Evolutionary conservation across 2,888 invertebrate genomes (phyloP), one percentile per base, ranked within the genome.

Genomic region (Ferdinandea cuprea): DNA sequence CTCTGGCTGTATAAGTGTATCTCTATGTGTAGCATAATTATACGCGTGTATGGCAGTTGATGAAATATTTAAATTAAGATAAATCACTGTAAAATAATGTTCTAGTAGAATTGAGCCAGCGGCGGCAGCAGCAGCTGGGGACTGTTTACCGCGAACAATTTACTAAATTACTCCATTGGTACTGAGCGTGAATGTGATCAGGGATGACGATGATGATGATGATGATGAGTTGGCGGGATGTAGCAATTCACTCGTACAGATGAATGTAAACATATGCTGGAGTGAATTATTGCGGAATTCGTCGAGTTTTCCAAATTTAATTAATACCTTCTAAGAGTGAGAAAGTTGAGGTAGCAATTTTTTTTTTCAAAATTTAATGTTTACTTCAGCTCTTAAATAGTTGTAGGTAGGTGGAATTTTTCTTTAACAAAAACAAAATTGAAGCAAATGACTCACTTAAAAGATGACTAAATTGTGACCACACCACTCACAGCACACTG

Each of bases 1-100:
- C 7, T 1, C n/a, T 30, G 5, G 7, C 3, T 25, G n/a, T 15
- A 30, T 52, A 37, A 5, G 13, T 13, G 19, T 11, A 21, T n/a
- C 3, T 5, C 25, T 25, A 7, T 48, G 42, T 40, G 50, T 25
- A 15, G 40, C 13, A 42, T 44, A 17, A 19, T 42, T 25, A 4
- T 52, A 44, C 32, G 25, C 28, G 21, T 52, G 52, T 30, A 2
- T 50, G 13, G 4, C 32, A 52, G 77, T 87, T 88, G 88, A 83
- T 85, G 79, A 89, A 88, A 88, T 89, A 89, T 89, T 89, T 89
- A 90, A 90, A 90, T 89, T 89, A 89, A 89, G 89, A 90, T 90
- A 90, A 90, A 90, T 90, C 89, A 89, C 88, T 88, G 87, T 88
- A 89, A 87, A 89, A 90, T 89, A 69, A 80, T 76, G 80, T 63